A percentile compares a stretch with the other conserved stretches of the same genome.
Conservation (phyloP, 2,888 invertebrate species). For the Dilophus febrilis region DNA sequence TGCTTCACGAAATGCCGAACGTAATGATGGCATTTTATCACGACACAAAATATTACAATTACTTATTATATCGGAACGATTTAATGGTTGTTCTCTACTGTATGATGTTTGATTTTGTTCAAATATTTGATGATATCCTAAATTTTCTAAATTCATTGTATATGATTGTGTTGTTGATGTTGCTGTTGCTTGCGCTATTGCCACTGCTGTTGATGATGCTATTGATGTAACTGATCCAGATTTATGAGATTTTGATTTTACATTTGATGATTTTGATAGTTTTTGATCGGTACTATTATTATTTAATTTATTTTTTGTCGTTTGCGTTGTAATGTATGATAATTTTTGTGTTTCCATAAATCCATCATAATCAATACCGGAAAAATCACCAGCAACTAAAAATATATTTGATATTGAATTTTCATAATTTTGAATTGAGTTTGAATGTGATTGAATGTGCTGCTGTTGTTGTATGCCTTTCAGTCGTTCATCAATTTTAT, state of each 20-base stretch:
- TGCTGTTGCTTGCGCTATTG: too few relatives aligned
- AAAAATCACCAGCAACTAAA: constrained; percentile 24
- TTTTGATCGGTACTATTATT: background rate
- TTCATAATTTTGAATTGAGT: too few relatives aligned
- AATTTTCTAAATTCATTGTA: background rate
- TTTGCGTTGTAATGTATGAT: background rate
- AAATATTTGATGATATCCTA: background rate
- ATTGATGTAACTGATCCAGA: background rate
- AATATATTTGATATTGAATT: constrained; percentile 19
- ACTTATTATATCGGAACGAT: background rate
- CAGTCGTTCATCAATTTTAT: background rate
- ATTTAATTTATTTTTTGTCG: background rate
- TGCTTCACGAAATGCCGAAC: background rate
- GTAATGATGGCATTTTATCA: background rate
- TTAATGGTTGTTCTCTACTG: background rate
- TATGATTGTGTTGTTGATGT: background rate
- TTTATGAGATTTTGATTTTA: constrained; percentile 1
- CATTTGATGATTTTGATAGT: background rate
- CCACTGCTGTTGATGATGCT: background rate
- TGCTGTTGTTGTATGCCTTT: too few relatives aligned
- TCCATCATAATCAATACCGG: constrained; percentile 13
- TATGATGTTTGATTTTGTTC: background rate
- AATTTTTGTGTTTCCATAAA: too few relatives aligned
- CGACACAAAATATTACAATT: constrained; percentile 7
- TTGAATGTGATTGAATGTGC: background rate